Evolutionary conservation across 2,888 invertebrate genomes (phyloP).

Genomic region (Sarcophaga subvicina): DNA sequence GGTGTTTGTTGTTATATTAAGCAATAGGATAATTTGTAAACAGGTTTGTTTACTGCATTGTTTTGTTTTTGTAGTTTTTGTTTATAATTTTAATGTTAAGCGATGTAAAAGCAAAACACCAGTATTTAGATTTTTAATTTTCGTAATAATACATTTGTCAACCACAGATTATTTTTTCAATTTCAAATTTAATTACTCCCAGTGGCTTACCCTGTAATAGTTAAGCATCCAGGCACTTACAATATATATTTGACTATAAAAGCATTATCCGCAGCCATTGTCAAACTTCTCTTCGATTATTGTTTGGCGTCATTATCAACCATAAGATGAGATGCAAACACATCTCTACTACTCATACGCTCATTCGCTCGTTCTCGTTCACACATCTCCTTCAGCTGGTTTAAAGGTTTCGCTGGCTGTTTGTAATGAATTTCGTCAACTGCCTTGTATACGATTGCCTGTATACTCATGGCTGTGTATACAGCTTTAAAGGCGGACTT

Average conservation of each 20-base stretch:
- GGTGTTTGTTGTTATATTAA: too few relatives aligned
- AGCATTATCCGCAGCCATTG: not conserved
- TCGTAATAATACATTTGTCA: too few relatives aligned
- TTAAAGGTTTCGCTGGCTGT: not conserved
- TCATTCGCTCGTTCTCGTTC: not conserved
- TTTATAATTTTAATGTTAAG: too few relatives aligned
- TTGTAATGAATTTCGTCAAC: not conserved
- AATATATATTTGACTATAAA: not conserved
- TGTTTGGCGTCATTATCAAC: conserved; percentile 32
- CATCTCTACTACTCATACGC: not conserved
- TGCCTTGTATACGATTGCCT: not conserved
- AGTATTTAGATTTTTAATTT: too few relatives aligned
- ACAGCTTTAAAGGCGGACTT: not conserved
- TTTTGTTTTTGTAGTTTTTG: too few relatives aligned
- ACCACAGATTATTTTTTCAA: not conserved
- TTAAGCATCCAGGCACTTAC: not conserved
- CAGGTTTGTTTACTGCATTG: too few relatives aligned
- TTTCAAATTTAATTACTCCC: not conserved
- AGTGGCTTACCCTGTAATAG: not conserved
- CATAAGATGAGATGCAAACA: conserved; percentile 16
- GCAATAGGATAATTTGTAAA: too few relatives aligned
- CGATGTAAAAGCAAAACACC: too few relatives aligned
- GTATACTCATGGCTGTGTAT: not conserved
- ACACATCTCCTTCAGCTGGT: not conserved
- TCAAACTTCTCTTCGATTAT: conserved; percentile 39